phyloP scores from a whole-genome alignment of 1,140 invertebrate genomes.

The Octopus bimaculoides region DNA sequence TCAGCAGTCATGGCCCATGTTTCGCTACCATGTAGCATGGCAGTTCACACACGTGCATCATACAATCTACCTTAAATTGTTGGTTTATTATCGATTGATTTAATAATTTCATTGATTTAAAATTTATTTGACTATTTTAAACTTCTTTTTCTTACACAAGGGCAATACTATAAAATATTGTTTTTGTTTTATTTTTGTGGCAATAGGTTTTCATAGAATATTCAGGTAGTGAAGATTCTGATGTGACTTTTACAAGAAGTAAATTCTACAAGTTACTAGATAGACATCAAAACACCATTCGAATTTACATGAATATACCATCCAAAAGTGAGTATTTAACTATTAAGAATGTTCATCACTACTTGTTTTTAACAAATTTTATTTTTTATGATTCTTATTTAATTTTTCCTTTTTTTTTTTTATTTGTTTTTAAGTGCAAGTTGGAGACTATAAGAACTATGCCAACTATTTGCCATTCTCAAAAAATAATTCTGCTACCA shows the following conservation, averaged over 20 bases:
- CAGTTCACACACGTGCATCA: too few species aligned
- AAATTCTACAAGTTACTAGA: slow-evolving; percentile 59
- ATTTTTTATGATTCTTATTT: background rate
- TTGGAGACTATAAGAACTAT: slow-evolving; percentile 16
- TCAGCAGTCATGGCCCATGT: too few species aligned
- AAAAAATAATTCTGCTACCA: too few species aligned
- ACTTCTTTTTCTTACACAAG: too few species aligned
- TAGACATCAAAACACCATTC: slow-evolving; percentile 64
- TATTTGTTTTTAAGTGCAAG: slow-evolving; percentile 12
- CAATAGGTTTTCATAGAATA: slow-evolving; percentile 52
- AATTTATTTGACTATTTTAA: too few species aligned
- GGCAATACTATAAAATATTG: too few species aligned
- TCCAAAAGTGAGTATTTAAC: slow-evolving; percentile 29
- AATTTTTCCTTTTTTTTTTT: background rate
- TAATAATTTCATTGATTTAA: too few species aligned
- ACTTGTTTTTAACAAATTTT: background rate
- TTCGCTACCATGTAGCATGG: too few species aligned
- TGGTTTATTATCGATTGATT: too few species aligned
- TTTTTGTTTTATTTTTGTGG: background rate
- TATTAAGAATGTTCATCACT: too few species aligned
- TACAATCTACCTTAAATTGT: too few species aligned
- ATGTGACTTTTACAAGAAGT: slow-evolving; percentile 40
- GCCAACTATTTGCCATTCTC: too few species aligned
- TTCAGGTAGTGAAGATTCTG: slow-evolving; percentile 38
- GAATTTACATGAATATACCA: slow-evolving; percentile 65